phyloP scores from a whole-genome alignment of 2,797 vertebrate genomes.

The Apogon talboti region DNA sequence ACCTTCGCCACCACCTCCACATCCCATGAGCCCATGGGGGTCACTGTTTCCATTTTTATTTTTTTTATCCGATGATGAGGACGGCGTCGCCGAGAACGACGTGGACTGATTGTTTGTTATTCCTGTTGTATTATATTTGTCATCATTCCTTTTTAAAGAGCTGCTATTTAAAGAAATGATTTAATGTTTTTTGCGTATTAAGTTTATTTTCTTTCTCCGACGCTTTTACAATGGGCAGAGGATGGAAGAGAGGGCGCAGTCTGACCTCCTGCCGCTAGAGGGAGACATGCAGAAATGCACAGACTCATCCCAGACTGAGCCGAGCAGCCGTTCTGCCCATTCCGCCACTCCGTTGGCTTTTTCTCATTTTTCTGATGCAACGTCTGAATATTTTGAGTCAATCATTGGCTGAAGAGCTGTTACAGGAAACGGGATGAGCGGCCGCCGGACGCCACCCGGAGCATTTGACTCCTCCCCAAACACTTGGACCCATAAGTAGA shows the following conservation, averaged over 20 bases:
- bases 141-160: conserved; percentile 80
- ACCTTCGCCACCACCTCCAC: conserved; percentile 54
- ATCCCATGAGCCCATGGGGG: conserved; percentile 49
- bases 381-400: not conserved
- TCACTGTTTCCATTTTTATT: conserved; percentile 41
- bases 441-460: too few species aligned
- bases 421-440: not conserved
- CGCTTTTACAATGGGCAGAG: conserved; percentile 58
- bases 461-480: too few species aligned
- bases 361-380: conserved; percentile 17
- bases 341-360: conserved; percentile 45
- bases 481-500: too few species aligned
- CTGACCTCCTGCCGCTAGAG: conserved; percentile 64
- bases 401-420: conserved; percentile 11
- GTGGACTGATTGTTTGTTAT: conserved; percentile 41
- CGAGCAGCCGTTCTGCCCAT: conserved; percentile 35
- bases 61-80: conserved; percentile 23
- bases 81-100: conserved; percentile 46
- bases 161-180: conserved; percentile 84
- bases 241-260: conserved; percentile 41
- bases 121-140: conserved; percentile 71
- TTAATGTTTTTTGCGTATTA: conserved; percentile 56
- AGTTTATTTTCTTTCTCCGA: conserved; percentile 65
- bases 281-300: conserved; percentile 76
- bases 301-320: conserved; percentile 45